Percentiles rank a stretch among this genome's conserved stretches.
phyloP scores from a whole-genome alignment of 1,140 invertebrate species.

The Sitobion miscanthi region DNA sequence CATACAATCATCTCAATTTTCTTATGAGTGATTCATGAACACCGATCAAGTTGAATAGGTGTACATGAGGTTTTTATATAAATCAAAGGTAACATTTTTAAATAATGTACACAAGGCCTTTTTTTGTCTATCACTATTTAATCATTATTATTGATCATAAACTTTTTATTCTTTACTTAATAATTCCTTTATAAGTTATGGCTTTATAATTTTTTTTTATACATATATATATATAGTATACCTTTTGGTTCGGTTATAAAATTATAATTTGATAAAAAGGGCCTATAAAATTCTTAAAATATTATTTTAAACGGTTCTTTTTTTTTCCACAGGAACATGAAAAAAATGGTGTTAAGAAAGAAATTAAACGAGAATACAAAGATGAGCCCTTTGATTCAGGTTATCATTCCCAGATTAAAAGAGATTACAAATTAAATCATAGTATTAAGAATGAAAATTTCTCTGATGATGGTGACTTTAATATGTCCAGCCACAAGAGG shows the following conservation, averaged over 20 bases:
- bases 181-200: neutral
- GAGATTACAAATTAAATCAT: conserved; percentile 47
- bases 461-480: conserved; percentile 37
- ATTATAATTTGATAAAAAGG: conserved; percentile 45
- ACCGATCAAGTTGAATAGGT: conserved; percentile 55
- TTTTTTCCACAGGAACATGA: conserved; percentile 46
- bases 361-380: conserved; percentile 49
- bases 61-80: conserved; percentile 44
- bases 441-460: conserved; percentile 49
- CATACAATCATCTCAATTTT: conserved; percentile 44
- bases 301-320: conserved; percentile 22
- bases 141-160: neutral
- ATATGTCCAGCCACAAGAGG: conserved; percentile 15
- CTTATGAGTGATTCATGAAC: conserved; percentile 43
- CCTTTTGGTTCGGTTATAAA: conserved; percentile 17
- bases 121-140: conserved; percentile 54
- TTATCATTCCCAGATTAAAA: conserved; percentile 49
- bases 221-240: neutral
- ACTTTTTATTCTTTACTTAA: conserved; percentile 30
- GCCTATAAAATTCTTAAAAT: neutral
- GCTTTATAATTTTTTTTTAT: neutral
- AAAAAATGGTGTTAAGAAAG: conserved; percentile 55
- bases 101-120: conserved; percentile 56
- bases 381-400: conserved; percentile 43
- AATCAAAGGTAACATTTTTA: conserved; percentile 52